These are phyloP conservation scores for Chrysemys picta DNA, from an alignment of 2,113 vertebrate species.

Conservation along the genomic window DNA sequence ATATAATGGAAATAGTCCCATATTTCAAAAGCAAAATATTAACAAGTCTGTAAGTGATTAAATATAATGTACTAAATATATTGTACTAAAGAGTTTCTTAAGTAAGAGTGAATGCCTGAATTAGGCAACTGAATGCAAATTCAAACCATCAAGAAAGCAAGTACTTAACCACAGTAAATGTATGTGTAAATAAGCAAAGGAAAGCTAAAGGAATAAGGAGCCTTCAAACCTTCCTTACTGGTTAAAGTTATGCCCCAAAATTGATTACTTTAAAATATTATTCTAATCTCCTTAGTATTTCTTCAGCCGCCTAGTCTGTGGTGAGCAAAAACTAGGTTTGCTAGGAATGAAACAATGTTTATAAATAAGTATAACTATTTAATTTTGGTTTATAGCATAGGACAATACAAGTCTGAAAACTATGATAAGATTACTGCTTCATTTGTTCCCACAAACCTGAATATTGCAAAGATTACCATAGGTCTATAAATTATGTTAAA, in stretches of 20 bases:
- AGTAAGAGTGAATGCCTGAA: neutral
- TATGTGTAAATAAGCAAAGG: neutral
- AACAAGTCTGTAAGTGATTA: neutral
- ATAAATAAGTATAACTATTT: neutral
- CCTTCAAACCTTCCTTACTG: neutral
- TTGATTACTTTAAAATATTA: neutral
- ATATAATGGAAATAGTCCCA: neutral
- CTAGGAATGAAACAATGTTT: neutral
- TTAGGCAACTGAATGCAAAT: neutral
- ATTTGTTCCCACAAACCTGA: neutral
- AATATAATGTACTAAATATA: neutral
- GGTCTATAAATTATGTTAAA: neutral
- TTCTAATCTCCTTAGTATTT: neutral
- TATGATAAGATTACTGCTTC: conserved; percentile 10
- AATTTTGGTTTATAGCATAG: neutral
- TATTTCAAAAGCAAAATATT: neutral
- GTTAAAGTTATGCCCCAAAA: neutral
- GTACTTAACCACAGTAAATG: neutral
- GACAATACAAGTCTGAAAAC: neutral
- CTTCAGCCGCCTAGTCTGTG: neutral
- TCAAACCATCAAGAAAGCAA: conserved; percentile 24
- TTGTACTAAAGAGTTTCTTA: neutral
- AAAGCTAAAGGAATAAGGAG: neutral
- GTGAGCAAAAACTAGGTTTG: rapidly evolving
- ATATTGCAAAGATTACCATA: neutral